Evolutionary conservation across 2,888 invertebrate genomes (phyloP), one percentile per base, ranked within the genome.

Genomic region (Tuberolachnus salignus): DNA sequence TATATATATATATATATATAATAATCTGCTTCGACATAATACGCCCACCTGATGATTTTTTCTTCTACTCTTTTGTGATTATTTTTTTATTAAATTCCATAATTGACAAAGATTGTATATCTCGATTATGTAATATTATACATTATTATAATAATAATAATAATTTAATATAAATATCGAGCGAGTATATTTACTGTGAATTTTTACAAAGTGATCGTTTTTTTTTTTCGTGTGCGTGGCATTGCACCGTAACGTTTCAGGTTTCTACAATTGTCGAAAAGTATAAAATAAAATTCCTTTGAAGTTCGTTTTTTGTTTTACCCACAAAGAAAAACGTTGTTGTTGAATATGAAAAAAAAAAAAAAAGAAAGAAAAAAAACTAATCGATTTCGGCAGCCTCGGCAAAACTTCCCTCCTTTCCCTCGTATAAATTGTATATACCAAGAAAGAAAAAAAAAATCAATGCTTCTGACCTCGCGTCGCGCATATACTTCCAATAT

Each of bases 11-110:
- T 61, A 26, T 57, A 21, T 2, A 10, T 23, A 13, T 34, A 34
- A 67, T 59, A 72, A 72, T 49, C 64, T 44, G 46, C 55, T 55
- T 44, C 44, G 14, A 55, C 19, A 21, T 64, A 19, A 64, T 4
- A 55, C 44, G 66, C 64, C 75, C 66, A 75, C 66, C 46, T 57
- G 11, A 75, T 57, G 64, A 66, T 67, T 51, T 71, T 66, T 53
- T 75, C 46, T 34, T 34, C 34, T 34, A 34, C 34, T 67, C 14
- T 61, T 46, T 44, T 59, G 13, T 46, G 46, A 71, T 59, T 26
- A 59, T 59, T 4, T 34, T 34, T 34, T 34, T 13, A n/a, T 71
- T 26, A 46, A 59, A 61, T 23, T 70, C 10, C 14, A 46, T 71
- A 71, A 59, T 46, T 71, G 23, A 49, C 26, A 46, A 26, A 71